These are phyloP conservation scores for Sebastolobus altivelis DNA, from an alignment of 2,797 vertebrate genomes.

Conservation along the genomic window DNA sequence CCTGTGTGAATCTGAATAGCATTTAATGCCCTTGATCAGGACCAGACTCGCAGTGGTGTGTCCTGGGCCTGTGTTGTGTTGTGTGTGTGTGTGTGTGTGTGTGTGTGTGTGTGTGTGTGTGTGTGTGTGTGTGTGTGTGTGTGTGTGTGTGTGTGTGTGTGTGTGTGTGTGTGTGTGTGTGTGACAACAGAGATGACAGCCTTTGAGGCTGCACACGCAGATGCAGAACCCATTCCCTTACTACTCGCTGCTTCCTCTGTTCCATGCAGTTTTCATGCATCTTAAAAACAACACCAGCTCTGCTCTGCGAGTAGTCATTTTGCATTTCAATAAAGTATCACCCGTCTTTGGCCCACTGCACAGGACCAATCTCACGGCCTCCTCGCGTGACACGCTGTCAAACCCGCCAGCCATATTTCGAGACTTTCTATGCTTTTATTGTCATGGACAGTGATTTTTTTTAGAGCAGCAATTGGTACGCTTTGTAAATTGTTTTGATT, in stretches of 20 bases:
- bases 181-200: conserved; percentile 68
- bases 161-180: conserved; percentile 33
- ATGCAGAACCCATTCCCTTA: conserved; percentile 56
- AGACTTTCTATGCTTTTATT: conserved; percentile 78
- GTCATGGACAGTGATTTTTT: conserved; percentile 72
- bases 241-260: conserved; percentile 64
- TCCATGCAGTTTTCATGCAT: conserved; percentile 80
- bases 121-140: conserved; percentile 43
- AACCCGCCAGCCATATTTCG: conserved; percentile 74
- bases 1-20: conserved; percentile 55
- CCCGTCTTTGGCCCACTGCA: conserved; percentile 74
- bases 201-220: conserved; percentile 75
- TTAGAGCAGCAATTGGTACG: conserved; percentile 68
- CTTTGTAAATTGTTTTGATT: conserved; percentile 71
- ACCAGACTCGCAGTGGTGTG: conserved; percentile 37
- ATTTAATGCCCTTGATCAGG: conserved; percentile 78
- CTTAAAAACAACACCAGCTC: conserved; percentile 81
- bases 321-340: conserved; percentile 82
- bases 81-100: conserved; percentile 39
- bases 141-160: too few relatives aligned
- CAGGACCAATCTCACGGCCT: conserved; percentile 73
- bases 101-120: neutral
- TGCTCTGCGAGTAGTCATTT: conserved; percentile 66
- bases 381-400: conserved; percentile 73
- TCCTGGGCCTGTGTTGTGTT: conserved; percentile 45